Conservation (phyloP, 2,113 vertebrate species). For the Mustela lutreola region DNA sequence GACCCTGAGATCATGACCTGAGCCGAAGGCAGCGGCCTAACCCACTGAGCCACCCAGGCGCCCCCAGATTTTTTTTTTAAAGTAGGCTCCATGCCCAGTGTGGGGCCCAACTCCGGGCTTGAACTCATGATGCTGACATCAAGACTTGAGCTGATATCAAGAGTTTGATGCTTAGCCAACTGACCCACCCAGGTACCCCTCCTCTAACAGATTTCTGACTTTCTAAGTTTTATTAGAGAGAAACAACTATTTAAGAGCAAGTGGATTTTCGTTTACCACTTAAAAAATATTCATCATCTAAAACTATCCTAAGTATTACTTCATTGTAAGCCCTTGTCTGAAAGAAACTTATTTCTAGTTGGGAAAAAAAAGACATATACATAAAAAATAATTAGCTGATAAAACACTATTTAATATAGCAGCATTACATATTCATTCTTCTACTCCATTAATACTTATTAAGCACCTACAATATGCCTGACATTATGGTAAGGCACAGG, state of each 20-base stretch:
- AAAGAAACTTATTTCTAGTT: slow-evolving; percentile 26
- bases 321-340: slow-evolving; percentile 3
- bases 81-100: background rate
- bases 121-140: background rate
- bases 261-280: background rate
- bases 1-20: no score
- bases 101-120: background rate
- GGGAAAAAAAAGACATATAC: slow-evolving; percentile 44
- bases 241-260: slow-evolving; percentile 49
- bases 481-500: slow-evolving; percentile 6
- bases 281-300: slow-evolving; percentile 51
- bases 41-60: no score
- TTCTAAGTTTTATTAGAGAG: slow-evolving; percentile 51
- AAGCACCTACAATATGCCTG: background rate
- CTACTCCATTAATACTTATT: slow-evolving; percentile 21
- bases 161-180: background rate
- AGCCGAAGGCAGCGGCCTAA: no score
- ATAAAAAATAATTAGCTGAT: slow-evolving; percentile 19
- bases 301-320: slow-evolving; percentile 46
- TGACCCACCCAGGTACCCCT: background rate
- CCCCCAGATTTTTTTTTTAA: background rate
- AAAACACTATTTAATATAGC: background rate
- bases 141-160: background rate
- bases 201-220: background rate
- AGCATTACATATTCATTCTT: background rate